These are phyloP conservation scores for Campodea augens DNA, from an alignment of 1,140 invertebrate species.

Conservation along the genomic window DNA sequence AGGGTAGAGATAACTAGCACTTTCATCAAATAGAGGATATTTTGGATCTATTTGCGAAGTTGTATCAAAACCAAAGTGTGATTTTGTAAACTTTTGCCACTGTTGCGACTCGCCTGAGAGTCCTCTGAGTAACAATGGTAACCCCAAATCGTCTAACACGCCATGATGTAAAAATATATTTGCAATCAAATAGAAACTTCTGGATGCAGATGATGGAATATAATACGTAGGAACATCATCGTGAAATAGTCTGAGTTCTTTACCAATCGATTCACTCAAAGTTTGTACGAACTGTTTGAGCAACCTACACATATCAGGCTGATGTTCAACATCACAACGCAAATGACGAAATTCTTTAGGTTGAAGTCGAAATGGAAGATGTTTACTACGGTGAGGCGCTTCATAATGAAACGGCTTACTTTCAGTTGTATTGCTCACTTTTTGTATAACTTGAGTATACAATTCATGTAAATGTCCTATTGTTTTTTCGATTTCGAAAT, in stretches of 20 bases:
- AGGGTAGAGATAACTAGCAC: conserved; percentile 16
- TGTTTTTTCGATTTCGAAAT: background rate
- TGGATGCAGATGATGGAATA: conserved; percentile 13
- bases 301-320: conserved; percentile 14
- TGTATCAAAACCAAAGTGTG: conserved; percentile 9
- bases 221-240: conserved; percentile 19
- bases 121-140: conserved; percentile 17
- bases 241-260: conserved; percentile 15
- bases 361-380: background rate
- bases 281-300: conserved; percentile 12
- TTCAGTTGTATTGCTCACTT: background rate
- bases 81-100: conserved; percentile 13
- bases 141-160: conserved; percentile 17
- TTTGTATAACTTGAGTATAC: background rate
- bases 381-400: background rate
- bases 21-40: conserved; percentile 8
- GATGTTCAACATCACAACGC: conserved; percentile 15
- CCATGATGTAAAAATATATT: conserved; percentile 19
- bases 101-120: conserved; percentile 10
- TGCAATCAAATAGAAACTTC: conserved; percentile 18
- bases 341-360: conserved; percentile 17
- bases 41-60: conserved; percentile 4
- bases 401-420: background rate
- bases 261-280: conserved; percentile 13
- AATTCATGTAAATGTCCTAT: conserved; percentile 1